These are phyloP conservation scores for Macrosteles quadrilineatus DNA, from an alignment of 1,140 invertebrate species.

Conservation along the genomic window DNA sequence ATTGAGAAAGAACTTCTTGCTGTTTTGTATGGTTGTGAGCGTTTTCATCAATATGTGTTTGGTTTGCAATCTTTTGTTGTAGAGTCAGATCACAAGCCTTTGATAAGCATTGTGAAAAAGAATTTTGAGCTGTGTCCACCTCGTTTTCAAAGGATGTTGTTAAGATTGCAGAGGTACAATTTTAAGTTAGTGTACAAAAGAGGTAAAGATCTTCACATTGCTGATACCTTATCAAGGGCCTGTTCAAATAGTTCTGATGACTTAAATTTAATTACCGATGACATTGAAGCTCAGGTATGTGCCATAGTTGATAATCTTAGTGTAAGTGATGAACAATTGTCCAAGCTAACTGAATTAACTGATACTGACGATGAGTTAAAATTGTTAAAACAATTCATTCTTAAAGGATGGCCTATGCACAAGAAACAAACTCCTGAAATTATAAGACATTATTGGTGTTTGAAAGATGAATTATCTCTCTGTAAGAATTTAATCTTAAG, in stretches of 20 bases:
- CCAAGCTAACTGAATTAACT: not conserved
- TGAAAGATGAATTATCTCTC: not conserved
- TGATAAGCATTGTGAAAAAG: not conserved
- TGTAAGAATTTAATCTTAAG: not conserved
- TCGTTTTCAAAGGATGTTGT: not conserved
- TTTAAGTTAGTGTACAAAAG: not conserved
- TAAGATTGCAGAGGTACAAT: not conserved
- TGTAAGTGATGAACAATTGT: not conserved
- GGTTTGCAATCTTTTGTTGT: not conserved
- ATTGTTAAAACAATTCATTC: not conserved
- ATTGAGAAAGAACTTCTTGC: constrained; percentile 50
- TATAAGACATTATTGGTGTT: not conserved
- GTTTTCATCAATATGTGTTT: constrained; percentile 41
- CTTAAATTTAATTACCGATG: not conserved
- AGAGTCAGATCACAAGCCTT: not conserved
- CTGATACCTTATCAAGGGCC: not conserved
- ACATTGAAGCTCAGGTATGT: not conserved
- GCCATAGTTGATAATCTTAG: not conserved
- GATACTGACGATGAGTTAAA: too few relatives aligned
- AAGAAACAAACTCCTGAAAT: not conserved
- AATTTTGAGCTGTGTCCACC: not conserved
- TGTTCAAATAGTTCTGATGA: not conserved
- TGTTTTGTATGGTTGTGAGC: constrained; percentile 44
- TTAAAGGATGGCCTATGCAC: not conserved
- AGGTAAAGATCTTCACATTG: constrained; percentile 2